Evolutionary conservation across 2,113 vertebrate species (phyloP).

Genomic region (Chiloscyllium plagiosum): DNA sequence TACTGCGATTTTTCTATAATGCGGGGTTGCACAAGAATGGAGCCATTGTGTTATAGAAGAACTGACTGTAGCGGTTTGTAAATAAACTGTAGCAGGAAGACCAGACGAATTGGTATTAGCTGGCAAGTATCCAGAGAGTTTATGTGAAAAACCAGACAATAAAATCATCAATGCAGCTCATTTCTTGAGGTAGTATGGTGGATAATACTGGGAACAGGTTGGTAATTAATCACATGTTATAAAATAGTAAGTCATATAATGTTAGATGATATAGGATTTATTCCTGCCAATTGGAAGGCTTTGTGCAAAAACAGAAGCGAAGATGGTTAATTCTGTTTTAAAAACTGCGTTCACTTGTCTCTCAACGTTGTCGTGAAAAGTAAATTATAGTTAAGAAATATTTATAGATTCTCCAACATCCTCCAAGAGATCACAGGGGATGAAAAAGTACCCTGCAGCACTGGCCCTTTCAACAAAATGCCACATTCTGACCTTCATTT

Average conservation of each 20-base stretch:
- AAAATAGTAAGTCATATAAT: neutral
- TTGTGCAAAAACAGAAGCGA: neutral
- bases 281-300: neutral
- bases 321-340: neutral
- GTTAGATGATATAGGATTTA: neutral
- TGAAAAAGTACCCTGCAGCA: neutral
- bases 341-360: neutral
- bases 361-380: neutral
- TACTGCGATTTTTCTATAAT: too few relatives aligned
- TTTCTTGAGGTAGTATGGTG: neutral
- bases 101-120: neutral
- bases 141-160: neutral
- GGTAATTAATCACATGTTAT: conserved; percentile 17
- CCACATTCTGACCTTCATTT: conserved; percentile 32
- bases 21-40: too few relatives aligned
- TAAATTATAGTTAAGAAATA: neutral
- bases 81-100: neutral
- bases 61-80: neutral
- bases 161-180: conserved; percentile 9
- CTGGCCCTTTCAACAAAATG: conserved; percentile 31
- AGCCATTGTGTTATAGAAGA: too few relatives aligned
- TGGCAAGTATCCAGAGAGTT: conserved; percentile 2
- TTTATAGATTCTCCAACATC: neutral
- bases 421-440: neutral
- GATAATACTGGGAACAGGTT: neutral